Evolutionary conservation across 2,888 invertebrate species (phyloP).

Genomic region (Philereme vetulata): DNA sequence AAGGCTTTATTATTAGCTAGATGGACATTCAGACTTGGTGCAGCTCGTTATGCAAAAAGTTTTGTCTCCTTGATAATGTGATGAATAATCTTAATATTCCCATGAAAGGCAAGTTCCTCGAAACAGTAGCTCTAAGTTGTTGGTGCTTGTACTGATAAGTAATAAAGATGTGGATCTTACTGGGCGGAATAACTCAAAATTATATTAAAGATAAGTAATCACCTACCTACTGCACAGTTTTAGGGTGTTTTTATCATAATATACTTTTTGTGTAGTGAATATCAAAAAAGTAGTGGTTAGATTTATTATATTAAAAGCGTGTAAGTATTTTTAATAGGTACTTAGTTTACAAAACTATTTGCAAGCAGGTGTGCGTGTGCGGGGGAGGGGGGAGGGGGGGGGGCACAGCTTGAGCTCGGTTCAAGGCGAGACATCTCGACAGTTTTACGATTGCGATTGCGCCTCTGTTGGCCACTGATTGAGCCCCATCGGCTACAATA

Average conservation of each 20-base stretch:
- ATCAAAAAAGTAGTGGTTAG: not conserved
- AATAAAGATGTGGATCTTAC: slow-evolving; percentile 57
- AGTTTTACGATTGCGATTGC: slow-evolving; percentile 57
- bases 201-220: slow-evolving; percentile 28
- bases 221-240: slow-evolving; percentile 32
- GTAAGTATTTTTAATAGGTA: not conserved
- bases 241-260: slow-evolving; percentile 13
- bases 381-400: not conserved
- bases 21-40: slow-evolving; percentile 37
- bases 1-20: slow-evolving; percentile 35
- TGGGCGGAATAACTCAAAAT: slow-evolving; percentile 39
- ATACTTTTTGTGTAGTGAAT: not conserved
- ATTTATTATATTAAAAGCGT: not conserved
- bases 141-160: slow-evolving; percentile 55
- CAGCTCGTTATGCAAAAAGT: slow-evolving; percentile 50
- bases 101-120: slow-evolving; percentile 52
- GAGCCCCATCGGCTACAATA: slow-evolving; percentile 52
- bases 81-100: slow-evolving; percentile 54
- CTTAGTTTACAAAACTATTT: not conserved
- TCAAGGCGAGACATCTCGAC: slow-evolving; percentile 32
- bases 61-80: slow-evolving; percentile 47
- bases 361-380: slow-evolving; percentile 14
- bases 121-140: slow-evolving; percentile 56
- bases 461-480: slow-evolving; percentile 38
- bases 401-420: slow-evolving; percentile 31